Evolutionary conservation across 2,888 invertebrate species (phyloP).

Genomic region (Chorisops tibialis): DNA sequence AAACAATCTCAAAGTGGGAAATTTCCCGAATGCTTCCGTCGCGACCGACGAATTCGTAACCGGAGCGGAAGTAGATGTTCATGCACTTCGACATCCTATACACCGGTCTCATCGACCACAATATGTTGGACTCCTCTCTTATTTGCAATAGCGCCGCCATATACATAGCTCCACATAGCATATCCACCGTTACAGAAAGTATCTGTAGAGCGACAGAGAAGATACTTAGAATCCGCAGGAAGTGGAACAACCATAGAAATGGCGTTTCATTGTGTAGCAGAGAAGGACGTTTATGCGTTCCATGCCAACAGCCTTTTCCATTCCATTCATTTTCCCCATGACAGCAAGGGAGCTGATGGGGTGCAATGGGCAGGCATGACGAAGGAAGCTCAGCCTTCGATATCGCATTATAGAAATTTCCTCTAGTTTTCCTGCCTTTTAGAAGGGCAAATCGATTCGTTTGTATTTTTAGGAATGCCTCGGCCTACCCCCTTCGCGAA

Average conservation of each 20-base stretch:
- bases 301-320: background rate
- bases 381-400: constrained; percentile 29
- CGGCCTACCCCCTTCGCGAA: no score
- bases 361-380: constrained; percentile 8
- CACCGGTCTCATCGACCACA: constrained; percentile 27
- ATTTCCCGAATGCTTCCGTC: constrained; percentile 37
- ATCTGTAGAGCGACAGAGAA: constrained; percentile 6
- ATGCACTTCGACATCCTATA: constrained; percentile 34
- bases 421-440: constrained; percentile 31
- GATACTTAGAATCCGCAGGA: constrained; percentile 12
- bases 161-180: background rate
- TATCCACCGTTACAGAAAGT: background rate
- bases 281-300: constrained; percentile 6
- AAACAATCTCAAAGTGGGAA: constrained; percentile 37
- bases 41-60: constrained; percentile 37
- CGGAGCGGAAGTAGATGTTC: constrained; percentile 35
- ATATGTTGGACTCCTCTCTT: constrained; percentile 28
- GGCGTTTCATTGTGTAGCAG: constrained; percentile 6
- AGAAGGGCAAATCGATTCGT: constrained; percentile 32
- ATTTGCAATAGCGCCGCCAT: background rate
- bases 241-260: constrained; percentile 2
- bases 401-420: constrained; percentile 33
- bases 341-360: background rate
- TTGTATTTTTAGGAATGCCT: constrained; percentile 8
- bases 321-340: constrained; percentile 14